A percentile compares a stretch with the other conserved stretches of the same genome.
Evolutionary conservation across 64 coral and sea anemone species (phyloP).

Genomic region (Montipora capricornis): DNA sequence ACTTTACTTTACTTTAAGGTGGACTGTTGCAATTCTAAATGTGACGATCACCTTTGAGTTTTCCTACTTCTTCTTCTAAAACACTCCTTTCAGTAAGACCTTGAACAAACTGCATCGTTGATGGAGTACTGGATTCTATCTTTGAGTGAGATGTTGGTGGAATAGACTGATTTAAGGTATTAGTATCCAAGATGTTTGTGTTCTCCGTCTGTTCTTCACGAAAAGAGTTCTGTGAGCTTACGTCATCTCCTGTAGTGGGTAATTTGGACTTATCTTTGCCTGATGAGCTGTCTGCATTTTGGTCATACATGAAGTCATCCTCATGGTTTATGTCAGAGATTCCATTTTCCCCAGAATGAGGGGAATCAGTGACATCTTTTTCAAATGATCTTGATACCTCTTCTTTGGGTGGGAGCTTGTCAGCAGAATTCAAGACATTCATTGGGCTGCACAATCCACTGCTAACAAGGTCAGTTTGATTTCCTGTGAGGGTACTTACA

Average conservation of each 20-base stretch:
- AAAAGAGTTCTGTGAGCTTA: neutral
- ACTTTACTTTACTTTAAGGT: too few relatives aligned
- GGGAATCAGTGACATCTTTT: neutral
- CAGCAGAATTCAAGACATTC: too few relatives aligned
- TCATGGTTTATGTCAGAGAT: neutral
- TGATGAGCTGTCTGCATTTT: neutral
- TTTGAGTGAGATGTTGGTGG: neutral
- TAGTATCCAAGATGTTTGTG: neutral
- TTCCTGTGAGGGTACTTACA: neutral
- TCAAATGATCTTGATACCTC: neutral
- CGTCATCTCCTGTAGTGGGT: neutral
- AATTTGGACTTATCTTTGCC: neutral
- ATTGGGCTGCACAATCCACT: too few relatives aligned
- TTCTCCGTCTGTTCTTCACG: neutral
- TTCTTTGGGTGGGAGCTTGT: neutral
- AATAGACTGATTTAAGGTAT: neutral
- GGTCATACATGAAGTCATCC: neutral
- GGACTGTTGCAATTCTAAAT: too few relatives aligned
- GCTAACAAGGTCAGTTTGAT: neutral
- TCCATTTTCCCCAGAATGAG: neutral
- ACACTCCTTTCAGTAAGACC: neutral
- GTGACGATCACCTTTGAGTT: neutral
- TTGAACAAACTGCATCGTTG: neutral
- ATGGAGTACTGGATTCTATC: slow-evolving; percentile 13
- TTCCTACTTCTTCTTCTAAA: neutral